Evolutionary conservation across 2,888 invertebrate species (phyloP).

Genomic region (Drosophila gaucha): DNA sequence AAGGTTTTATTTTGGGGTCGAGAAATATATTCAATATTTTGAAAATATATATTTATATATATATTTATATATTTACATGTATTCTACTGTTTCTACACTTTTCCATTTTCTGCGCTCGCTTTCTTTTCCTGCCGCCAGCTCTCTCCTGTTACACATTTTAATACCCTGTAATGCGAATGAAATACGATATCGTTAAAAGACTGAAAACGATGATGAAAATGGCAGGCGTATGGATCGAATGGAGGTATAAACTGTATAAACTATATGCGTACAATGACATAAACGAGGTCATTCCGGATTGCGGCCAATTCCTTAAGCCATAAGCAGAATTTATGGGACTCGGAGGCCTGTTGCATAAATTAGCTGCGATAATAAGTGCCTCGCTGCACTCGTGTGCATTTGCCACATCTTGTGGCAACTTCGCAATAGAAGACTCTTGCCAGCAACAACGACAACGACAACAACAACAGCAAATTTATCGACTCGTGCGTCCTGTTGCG

Average conservation of each 20-base stretch:
- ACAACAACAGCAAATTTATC: conserved; percentile 63
- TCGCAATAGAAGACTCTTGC: conserved; percentile 30
- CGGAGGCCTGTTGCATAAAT: conserved; percentile 69
- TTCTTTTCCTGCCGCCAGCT: not conserved
- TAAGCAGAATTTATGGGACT: conserved; percentile 37
- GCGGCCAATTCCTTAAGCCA: conserved; percentile 28
- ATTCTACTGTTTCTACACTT: not conserved
- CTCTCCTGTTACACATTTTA: not conserved
- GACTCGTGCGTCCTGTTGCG: conserved; percentile 79
- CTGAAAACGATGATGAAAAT: conserved; percentile 9
- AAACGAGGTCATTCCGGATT: conserved; percentile 36
- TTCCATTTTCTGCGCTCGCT: not conserved
- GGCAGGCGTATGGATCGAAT: conserved; percentile 1
- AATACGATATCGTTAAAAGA: not conserved
- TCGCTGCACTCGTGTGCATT: conserved; percentile 24
- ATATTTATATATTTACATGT: not conserved
- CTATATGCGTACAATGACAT: conserved; percentile 12
- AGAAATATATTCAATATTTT: no score
- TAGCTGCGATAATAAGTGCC: conserved; percentile 67
- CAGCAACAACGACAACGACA: conserved; percentile 12
- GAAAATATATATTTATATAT: no score
- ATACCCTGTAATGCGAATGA: not conserved
- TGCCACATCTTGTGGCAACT: conserved; percentile 13
- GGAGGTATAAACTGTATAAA: conserved; percentile 3
- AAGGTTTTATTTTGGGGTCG: no score